Base-by-base conservation (phyloP, 64 coral and sea anemone species). In the Dendrophyllia cribrosa region DNA sequence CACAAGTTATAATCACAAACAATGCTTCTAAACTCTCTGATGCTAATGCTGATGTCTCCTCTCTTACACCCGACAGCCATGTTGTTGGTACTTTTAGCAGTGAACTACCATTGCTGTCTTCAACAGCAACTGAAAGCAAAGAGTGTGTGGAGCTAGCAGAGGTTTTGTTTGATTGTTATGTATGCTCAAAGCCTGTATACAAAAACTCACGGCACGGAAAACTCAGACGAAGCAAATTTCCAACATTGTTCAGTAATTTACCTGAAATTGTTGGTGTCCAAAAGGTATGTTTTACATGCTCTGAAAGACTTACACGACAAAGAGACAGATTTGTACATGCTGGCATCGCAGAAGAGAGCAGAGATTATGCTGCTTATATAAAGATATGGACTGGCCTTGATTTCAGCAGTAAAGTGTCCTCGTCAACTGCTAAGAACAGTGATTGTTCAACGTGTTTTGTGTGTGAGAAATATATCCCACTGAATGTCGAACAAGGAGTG, bases 341-440 rank as follows among this genome's bases (percentile, higher is more conserved):
- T 45, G 76, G 74, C 25, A 87, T 97, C 43, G 62, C 92, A 9
- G 95, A 97, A 49, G 83, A 87, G 7, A 22, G 79, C 21, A 81
- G 95, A 23, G 86, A 96, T 43, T 96, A 96, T 60, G 73, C 70
- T 89, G 91, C 91, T 6, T 82, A 91, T 52, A 93, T 93, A 21
- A 96, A 96, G 85, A 82, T 96, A 70, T 97, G 91, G 88, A 97
- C 88, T 17, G 92, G 76, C 2, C 22, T 64, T 34, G 88, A 97
- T 46, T 58, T 88, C 19, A 45, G 66, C 58, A 19, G 66, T 6
- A 77, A 75, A 72, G n/a, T 67, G 17, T 52, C 26, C 50, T 58
- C 72, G 11, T 66, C 87, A 53, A n/a, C 69, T 64, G 21, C 74
- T 5, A 79, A 74, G 7, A 75, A 62, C 25, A 55, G 17, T 66